A percentile compares a stretch with the other conserved stretches of the same genome.
Conservation (phyloP, 2,113 vertebrate species). For the Lycaon pictus region DNA sequence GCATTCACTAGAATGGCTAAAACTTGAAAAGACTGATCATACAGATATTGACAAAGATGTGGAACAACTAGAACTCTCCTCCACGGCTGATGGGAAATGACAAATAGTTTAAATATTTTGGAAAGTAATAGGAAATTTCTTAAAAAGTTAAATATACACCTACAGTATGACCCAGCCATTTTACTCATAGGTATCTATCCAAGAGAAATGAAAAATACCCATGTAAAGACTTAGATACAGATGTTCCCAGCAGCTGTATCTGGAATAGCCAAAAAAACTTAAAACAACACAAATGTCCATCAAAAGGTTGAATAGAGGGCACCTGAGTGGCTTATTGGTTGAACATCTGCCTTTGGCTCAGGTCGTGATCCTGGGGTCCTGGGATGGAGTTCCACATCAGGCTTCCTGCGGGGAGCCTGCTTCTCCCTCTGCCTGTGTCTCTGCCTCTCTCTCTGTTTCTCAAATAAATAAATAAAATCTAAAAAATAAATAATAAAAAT, state of each 20-base stretch:
- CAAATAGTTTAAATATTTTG: slow-evolving; percentile 7
- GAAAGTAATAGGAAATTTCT: background rate
- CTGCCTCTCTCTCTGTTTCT: background rate
- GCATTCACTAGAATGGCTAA: background rate
- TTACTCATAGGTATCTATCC: background rate
- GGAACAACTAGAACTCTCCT: background rate
- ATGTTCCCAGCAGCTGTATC: background rate
- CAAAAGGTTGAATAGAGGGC: background rate
- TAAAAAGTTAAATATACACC: background rate
- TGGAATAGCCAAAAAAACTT: background rate
- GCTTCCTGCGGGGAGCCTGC: too few relatives aligned
- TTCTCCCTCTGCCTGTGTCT: too few relatives aligned
- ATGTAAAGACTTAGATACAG: background rate
- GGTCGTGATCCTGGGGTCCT: background rate
- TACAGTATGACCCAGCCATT: background rate
- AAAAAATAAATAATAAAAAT: background rate
- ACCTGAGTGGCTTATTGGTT: background rate
- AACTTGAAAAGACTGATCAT: background rate
- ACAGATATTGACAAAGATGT: background rate
- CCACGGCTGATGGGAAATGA: background rate
- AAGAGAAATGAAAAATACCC: slow-evolving; percentile 31
- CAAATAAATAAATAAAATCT: background rate
- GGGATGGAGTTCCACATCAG: background rate
- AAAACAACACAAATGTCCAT: background rate
- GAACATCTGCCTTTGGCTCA: background rate